Evolutionary conservation across 2,113 vertebrate species (phyloP).

Genomic region (Australoheros scitulus): DNA sequence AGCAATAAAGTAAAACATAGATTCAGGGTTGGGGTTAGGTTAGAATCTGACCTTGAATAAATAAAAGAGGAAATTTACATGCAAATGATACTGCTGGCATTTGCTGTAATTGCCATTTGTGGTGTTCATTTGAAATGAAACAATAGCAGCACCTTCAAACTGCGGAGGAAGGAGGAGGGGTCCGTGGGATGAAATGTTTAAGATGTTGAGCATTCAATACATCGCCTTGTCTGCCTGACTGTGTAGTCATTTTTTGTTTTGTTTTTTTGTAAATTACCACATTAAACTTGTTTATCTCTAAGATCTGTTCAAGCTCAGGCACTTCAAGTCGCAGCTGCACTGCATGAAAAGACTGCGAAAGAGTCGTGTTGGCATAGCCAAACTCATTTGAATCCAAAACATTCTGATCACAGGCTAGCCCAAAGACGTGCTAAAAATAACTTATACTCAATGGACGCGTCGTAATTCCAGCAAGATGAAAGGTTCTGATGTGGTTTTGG

Average conservation of each 20-base stretch:
- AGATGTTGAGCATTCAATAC: neutral
- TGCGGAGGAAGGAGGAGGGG: neutral
- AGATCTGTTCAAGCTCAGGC: conserved; percentile 9
- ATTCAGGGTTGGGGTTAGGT: conserved; percentile 40
- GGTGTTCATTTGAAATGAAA: conserved; percentile 40
- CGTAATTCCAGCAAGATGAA: conserved; percentile 49
- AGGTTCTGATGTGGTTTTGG: conserved; percentile 41
- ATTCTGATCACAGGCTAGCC: conserved; percentile 41
- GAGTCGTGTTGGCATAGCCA: neutral
- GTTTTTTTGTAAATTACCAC: conserved; percentile 11
- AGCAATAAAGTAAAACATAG: conserved; percentile 31
- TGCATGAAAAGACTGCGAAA: conserved; percentile 32
- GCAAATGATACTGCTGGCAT: conserved; percentile 71
- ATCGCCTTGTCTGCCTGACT: conserved; percentile 11
- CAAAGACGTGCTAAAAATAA: conserved; percentile 43
- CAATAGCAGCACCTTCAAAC: conserved; percentile 42
- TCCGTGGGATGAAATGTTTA: conserved; percentile 13
- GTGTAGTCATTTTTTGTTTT: neutral
- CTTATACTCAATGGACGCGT: conserved; percentile 22
- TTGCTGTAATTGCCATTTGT: conserved; percentile 64
- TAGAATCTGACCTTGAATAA: conserved; percentile 53
- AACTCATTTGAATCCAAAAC: conserved; percentile 50
- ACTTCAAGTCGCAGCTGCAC: conserved; percentile 55
- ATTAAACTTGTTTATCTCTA: conserved; percentile 40
- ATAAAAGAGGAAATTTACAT: conserved; percentile 73